Base-by-base conservation (phyloP, 2,888 invertebrate species). In the Lasioglossum zephyrum region DNA sequence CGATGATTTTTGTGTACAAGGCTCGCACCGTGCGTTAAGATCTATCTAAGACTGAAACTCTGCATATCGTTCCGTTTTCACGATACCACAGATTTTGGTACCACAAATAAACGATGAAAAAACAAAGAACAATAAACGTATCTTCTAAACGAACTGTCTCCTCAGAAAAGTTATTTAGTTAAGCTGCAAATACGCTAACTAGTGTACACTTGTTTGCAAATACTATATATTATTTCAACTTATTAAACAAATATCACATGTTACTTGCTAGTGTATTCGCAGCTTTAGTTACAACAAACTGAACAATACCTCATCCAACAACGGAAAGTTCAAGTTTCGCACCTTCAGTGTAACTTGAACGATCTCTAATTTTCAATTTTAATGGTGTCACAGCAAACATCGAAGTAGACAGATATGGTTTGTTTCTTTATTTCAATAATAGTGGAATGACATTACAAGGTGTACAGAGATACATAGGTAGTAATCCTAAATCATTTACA, bases 381-480 rank as follows among this genome's bases (percentile, higher is more conserved):
- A 53, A 26, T 44, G 26, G 36, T 31, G 31, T 66, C 41, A 44
- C 26, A 85, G 26, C 13, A 80, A 75, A 44, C 63, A 13, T 47
- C 22, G 57, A 81, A 82, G 60, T 85, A 80, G 69, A 87, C 81
- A 89, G 83, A 86, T 85, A 85, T 83, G 85, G 82, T 90, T 92
- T 87, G 79, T 89, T 92, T 92, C 88, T 93, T 94, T 94, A 93
- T 93, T 93, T 93, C 90, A 91, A 87, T 92, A 93, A 90, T 92
- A 89, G 89, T 92, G 91, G 92, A 93, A 93, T 93, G 92, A 93
- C 92, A 92, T 94, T 93, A 93, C 93, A 94, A 89, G 92, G 92
- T 90, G 91, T 92, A 92, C 91, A 92, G 91, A 91, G 90, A 86
- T 92, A 91, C 85, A 89, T 91, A 90, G 84, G 89, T 84, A 81